A percentile compares a stretch with the other conserved stretches of the same genome.
Conservation (phyloP, 2,797 vertebrate genomes). For the Pangasius mekongensis region DNA sequence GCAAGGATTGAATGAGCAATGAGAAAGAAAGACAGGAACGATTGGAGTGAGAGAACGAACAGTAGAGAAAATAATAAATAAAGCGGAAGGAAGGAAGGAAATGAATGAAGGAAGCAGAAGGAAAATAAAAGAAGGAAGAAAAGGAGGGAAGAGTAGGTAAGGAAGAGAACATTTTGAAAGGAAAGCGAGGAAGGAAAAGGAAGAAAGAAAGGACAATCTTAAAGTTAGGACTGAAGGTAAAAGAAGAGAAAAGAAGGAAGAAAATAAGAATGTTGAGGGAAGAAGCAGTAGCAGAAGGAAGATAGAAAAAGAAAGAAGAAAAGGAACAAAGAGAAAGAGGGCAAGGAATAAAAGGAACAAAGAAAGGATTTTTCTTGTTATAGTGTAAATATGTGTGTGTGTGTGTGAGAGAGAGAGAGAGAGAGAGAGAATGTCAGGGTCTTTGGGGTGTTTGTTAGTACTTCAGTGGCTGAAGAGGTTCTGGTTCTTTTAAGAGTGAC, state of each 20-base stretch:
- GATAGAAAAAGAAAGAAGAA: background rate
- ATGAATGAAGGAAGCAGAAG: background rate
- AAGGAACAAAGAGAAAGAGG: background rate
- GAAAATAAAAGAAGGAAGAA: background rate
- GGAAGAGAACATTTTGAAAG: background rate
- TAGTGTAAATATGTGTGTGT: background rate
- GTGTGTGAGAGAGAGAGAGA: background rate
- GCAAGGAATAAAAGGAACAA: background rate
- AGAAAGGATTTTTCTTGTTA: background rate
- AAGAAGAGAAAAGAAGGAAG: background rate
- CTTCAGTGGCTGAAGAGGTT: background rate
- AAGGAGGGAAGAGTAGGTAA: background rate
- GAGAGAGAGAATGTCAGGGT: background rate
- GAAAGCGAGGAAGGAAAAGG: background rate
- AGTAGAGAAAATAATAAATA: background rate
- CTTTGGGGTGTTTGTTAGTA: conserved; percentile 3
- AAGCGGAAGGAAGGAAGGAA: background rate
- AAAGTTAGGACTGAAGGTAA: background rate
- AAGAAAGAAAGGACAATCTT: background rate
- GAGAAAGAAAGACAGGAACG: background rate
- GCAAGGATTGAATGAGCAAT: background rate
- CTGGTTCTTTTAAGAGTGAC: conserved; percentile 9
- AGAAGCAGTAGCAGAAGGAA: background rate
- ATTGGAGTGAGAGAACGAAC: background rate
- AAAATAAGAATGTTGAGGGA: background rate